Base-by-base conservation (phyloP, 2,888 invertebrate species). In the Pristionchus arcanus region DNA sequence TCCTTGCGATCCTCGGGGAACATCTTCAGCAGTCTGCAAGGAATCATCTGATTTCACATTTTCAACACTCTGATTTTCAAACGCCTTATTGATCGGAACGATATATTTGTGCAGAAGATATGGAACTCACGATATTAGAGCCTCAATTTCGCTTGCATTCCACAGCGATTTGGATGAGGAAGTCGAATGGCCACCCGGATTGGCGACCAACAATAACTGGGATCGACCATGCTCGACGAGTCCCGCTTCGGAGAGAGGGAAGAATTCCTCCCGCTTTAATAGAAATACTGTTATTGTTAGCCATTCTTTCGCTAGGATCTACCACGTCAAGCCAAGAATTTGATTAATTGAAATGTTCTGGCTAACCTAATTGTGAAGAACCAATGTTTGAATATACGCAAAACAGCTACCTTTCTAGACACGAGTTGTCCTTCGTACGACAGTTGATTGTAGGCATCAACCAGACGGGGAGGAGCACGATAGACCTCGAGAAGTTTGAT, bases 401-500 rank as follows among this genome's bases (percentile, higher is more conserved):
- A 7, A 7, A 49, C 9, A 49, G 42, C 42, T 49, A 85, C 59
- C 55, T 85, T 85, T 59, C 37, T 37, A 7, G 84, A 85, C 2
- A 85, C 37, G 59, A 85, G 84, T 34, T 34, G 19, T 59, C 84
- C 84, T 1, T 85, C 59, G 25, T 85, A 85, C 31, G 84, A 85
- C 59, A 85, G 37, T 21, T 21, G 0, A 34, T 85, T 85, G 59
- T 85, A 85, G 1, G 84, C 55, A 13, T 85, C 84, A 25, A 85
- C 84, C 34, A 85, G 84, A 25, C 59, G 34, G 0, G 28, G 84
- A 0, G 84, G 59, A 2, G 59, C 55, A 21, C 84, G 84, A 21
- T 85, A 85, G 49, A 85, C 84, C 25, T 85, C 84, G 25, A 85
- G 34, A 19, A 85, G 84, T n/a, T 85, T 28, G n/a, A 85, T 34